Evolutionary conservation across 2,797 vertebrate genomes (phyloP), one percentile per base, ranked within the genome.

Genomic region (Falco biarmicus): DNA sequence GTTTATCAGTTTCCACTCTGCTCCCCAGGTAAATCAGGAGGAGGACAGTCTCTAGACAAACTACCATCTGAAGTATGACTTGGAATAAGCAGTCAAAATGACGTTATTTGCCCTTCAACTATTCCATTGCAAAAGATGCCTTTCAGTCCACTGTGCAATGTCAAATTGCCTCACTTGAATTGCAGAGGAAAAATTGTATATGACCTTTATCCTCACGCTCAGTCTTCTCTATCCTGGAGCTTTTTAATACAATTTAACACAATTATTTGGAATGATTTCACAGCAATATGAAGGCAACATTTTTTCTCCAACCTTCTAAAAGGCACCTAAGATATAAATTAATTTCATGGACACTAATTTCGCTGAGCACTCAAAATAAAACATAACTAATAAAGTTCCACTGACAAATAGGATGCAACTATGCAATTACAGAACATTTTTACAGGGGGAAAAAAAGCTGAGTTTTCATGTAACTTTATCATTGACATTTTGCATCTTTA

Each of bases 231-330:
- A 73, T 92, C 91, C 84, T 77, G 21, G 16, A 96, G 94, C 50
- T 84, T 93, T 94, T 90, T 53, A 79, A 53, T 66, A 92, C 39
- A 64, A 89, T 96, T 93, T 90, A 94, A 65, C 53, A 82, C 81
- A 89, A 91, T 93, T 90, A 95, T 77, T 93, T 89, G 89, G 78
- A 95, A 95, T 60, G 10, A 90, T 95, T 96, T 87, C 88, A 90
- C 71, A 94, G 91, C 60, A 95, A 41, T 54, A 75, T 0, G 3
- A 71, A 82, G 63, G 51, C 71, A 90, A 51, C 51, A 9, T 57
- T 92, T 95, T 89, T 68, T 24, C 50, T 54, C 45, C 68, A 96
- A 71, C 71, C 32, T 93, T 93, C 76, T 93, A 75, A 93, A 84
- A 95, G 34, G 37, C 34, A 54, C 75, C 86, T 75, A 76, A 92